phyloP scores from a whole-genome alignment of 2,797 vertebrate genomes.

The Alca torda region DNA sequence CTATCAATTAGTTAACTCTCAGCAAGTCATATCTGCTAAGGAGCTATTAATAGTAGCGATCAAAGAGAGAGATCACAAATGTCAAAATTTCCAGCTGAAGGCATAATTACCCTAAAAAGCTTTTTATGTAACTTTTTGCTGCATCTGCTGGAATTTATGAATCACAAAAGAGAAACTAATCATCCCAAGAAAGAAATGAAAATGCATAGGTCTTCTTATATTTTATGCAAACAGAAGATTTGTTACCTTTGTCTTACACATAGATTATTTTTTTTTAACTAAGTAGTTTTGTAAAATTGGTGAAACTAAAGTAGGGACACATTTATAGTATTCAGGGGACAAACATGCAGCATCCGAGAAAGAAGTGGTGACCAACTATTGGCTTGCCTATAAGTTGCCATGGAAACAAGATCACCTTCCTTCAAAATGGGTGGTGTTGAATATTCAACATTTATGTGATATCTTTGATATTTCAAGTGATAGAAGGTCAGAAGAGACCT shows the following conservation, averaged over 20 bases:
- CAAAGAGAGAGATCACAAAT: slow-evolving; percentile 60
- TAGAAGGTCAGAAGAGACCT: not conserved
- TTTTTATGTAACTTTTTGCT: slow-evolving; percentile 64
- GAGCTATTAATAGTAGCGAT: slow-evolving; percentile 63
- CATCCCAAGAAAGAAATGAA: not conserved
- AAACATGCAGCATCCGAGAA: not conserved
- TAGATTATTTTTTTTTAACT: not conserved
- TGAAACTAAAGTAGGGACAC: not conserved
- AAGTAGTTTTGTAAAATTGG: not conserved
- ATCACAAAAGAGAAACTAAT: slow-evolving; percentile 50
- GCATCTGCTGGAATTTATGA: slow-evolving; percentile 57
- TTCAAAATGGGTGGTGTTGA: not conserved
- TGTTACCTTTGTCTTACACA: not conserved
- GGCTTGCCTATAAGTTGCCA: not conserved
- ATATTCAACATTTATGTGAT: slow-evolving; percentile 2
- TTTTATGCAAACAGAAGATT: not conserved
- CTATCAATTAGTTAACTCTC: slow-evolving; percentile 54
- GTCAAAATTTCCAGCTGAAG: slow-evolving; percentile 67
- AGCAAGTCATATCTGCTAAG: slow-evolving; percentile 29
- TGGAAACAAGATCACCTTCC: slow-evolving; percentile 18
- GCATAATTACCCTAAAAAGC: slow-evolving; percentile 65
- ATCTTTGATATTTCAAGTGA: not conserved
- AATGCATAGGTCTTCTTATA: not conserved
- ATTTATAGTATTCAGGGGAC: not conserved
- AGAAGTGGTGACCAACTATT: not conserved